Conservation (phyloP, 2,113 vertebrate genomes). For the Castor canadensis region DNA sequence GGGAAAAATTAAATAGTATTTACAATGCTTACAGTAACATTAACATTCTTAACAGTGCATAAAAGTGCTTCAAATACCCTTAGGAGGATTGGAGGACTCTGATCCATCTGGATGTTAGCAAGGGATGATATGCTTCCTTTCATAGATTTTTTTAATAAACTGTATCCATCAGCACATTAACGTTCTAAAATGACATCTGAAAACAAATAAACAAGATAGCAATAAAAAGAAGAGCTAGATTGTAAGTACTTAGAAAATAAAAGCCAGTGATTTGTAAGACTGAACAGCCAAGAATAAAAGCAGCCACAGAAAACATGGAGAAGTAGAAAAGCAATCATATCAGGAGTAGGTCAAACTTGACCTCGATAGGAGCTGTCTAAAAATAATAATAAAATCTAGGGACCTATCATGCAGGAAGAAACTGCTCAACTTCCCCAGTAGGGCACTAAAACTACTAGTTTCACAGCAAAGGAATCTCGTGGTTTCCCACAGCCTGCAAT, state of each 20-base stretch:
- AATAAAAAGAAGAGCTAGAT: not conserved
- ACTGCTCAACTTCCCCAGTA: slow-evolving; percentile 65
- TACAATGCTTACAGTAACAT: not conserved
- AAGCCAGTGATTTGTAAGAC: not conserved
- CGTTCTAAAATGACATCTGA: not conserved
- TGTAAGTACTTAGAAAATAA: slow-evolving; percentile 1
- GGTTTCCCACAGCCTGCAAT: not conserved
- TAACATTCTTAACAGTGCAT: not conserved
- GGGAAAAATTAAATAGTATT: not conserved
- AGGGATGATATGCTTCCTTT: not conserved
- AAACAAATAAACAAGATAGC: slow-evolving; percentile 1
- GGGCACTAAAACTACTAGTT: slow-evolving; percentile 42
- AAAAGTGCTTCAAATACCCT: not conserved
- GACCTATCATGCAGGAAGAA: slow-evolving; percentile 51
- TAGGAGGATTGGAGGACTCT: not conserved
- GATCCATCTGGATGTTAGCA: not conserved
- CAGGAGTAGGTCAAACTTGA: slow-evolving; percentile 45
- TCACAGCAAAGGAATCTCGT: slow-evolving; percentile 44
- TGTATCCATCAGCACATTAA: not conserved
- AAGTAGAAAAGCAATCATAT: slow-evolving; percentile 33
- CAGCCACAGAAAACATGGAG: slow-evolving; percentile 1
- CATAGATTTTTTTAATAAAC: not conserved
- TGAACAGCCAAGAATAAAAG: slow-evolving; percentile 13
- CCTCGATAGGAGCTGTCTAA: slow-evolving; percentile 61
- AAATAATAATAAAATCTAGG: slow-evolving; percentile 67